These are phyloP conservation scores for Sylvietta virens DNA, from an alignment of 2,113 vertebrate genomes.

Conservation along the genomic window DNA sequence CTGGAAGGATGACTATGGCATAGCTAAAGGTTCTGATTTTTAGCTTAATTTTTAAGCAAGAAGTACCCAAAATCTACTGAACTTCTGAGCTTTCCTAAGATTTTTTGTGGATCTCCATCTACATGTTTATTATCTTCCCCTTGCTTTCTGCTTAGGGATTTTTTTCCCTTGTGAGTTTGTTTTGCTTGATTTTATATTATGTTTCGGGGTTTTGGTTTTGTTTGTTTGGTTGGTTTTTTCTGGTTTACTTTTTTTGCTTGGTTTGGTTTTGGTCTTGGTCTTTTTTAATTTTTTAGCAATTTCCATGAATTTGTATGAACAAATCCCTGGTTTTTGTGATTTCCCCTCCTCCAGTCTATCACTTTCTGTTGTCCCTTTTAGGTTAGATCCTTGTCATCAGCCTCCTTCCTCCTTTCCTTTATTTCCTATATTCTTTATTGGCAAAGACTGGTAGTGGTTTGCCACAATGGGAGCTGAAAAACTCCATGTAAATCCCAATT, in stretches of 20 bases:
- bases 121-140: fast-evolving
- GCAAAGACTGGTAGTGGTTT: neutral
- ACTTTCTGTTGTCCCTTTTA: neutral
- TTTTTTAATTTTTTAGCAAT: neutral
- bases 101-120: neutral
- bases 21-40: neutral
- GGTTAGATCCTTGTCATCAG: neutral
- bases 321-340: neutral
- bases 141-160: neutral
- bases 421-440: neutral
- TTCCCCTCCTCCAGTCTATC: neutral
- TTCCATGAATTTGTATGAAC: neutral
- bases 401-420: neutral
- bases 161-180: neutral
- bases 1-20: neutral
- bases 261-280: neutral
- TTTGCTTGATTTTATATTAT: no score
- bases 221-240: neutral
- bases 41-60: neutral
- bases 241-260: neutral
- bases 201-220: neutral
- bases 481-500: neutral
- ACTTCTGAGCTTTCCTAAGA: neutral
- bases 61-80: neutral
- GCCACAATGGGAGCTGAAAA: neutral